phyloP scores from a whole-genome alignment of 2,113 vertebrate species.

The Pygathrix nemaeus region DNA sequence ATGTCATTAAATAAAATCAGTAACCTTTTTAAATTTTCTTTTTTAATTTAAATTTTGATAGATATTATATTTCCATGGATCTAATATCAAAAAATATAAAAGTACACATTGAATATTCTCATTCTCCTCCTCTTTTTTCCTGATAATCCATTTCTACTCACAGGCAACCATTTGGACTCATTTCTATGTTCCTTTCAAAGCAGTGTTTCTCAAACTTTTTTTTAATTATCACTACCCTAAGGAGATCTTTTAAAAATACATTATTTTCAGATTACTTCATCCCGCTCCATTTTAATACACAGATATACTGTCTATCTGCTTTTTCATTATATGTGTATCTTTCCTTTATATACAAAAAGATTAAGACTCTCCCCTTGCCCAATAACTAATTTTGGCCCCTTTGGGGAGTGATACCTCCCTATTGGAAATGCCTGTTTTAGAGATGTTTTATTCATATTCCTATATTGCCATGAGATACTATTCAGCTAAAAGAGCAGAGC shows the following conservation, averaged over 20 bases:
- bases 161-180: neutral
- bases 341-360: neutral
- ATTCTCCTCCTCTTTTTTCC: neutral
- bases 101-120: neutral
- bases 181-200: neutral
- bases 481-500: neutral
- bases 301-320: neutral
- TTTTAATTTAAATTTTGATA: slow-evolving; percentile 43
- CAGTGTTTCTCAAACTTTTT: neutral
- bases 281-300: neutral
- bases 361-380: neutral
- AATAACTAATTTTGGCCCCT: neutral
- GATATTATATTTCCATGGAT: neutral
- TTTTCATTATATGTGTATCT: neutral
- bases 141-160: neutral
- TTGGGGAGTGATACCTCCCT: no score
- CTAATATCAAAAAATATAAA: neutral
- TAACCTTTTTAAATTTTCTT: neutral
- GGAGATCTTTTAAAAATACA: neutral
- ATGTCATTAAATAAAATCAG: slow-evolving; percentile 24
- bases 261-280: neutral
- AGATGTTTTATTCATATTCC: neutral
- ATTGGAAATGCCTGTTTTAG: neutral
- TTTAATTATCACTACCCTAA: neutral
- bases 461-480: neutral